Evolutionary conservation across 2,888 invertebrate genomes (phyloP), one percentile per base, ranked within the genome.

Genomic region (Fragum whitleyi): DNA sequence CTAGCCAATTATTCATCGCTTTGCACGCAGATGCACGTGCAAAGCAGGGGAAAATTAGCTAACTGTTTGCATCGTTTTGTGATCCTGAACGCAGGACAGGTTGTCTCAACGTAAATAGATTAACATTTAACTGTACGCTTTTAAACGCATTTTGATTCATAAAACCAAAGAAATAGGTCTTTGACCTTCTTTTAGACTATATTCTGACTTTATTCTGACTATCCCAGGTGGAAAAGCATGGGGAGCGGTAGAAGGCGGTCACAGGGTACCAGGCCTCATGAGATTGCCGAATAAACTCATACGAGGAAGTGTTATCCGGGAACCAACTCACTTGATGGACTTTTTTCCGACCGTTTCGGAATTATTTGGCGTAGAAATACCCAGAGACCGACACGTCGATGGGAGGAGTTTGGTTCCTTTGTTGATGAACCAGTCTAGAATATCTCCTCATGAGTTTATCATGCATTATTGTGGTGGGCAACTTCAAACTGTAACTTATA

Each of bases 391-490:
- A 19, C 26, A 77, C 11, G 86, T 93, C 9, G 94, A 94, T 86
- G 94, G 94, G 16, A 80, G 85, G 29, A 90, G 90, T 78, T 72
- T 94, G 36, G 74, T 92, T 67, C 90, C 92, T 1, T 74, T 93
- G 23, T 74, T 94, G 47, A 85, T 81, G 29, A 74, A 81, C 11
- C 57, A 80, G 28, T 69, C 59, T 1, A 57, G 14, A 1, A 70
- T 65, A 29, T 86, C 89, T 32, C 88, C 90, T 5, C 92, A 93
- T 79, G 74, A 91, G 53, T 90, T 91, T 68, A 74, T 94, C 26
- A 91, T 92, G 51, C 94, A 94, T 79, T 93, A 94, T 79, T 93
- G 94, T 84, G 92, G 91, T 29, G 81, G 72, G 11, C 74, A 84
- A n/a, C 79, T 91, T 16, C 89, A 90, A 29, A 89, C 89, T 29